These are phyloP conservation scores for Dipodomys stephensi DNA, from an alignment of 2,113 vertebrate species.

Conservation along the genomic window DNA sequence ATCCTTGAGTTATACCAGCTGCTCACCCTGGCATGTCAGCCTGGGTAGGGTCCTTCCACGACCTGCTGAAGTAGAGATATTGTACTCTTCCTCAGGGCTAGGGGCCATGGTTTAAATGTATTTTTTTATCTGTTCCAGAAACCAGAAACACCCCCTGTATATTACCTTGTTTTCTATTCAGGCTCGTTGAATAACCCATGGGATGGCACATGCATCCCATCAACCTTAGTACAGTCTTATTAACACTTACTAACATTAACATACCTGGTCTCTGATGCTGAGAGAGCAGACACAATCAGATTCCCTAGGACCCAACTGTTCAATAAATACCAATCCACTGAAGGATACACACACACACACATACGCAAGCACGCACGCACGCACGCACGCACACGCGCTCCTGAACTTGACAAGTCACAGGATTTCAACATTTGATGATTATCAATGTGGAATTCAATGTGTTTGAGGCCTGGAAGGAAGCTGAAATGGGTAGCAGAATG, in stretches of 20 bases:
- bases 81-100: not conserved
- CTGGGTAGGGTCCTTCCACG: not conserved
- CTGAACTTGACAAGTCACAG: not conserved
- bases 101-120: not conserved
- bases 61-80: not conserved
- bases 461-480: not conserved
- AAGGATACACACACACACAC: not conserved
- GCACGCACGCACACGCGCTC: no score
- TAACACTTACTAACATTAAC: not conserved
- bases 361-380: no score
- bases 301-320: not conserved
- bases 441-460: not conserved
- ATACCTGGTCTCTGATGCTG: not conserved
- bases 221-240: not conserved
- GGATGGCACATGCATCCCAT: not conserved
- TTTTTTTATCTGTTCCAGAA: not conserved
- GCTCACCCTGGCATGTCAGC: not conserved
- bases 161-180: not conserved
- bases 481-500: not conserved
- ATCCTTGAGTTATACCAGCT: conserved; percentile 1
- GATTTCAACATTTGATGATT: not conserved
- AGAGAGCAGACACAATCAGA: not conserved
- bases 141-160: not conserved
- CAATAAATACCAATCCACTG: not conserved
- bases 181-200: not conserved